phyloP scores from a whole-genome alignment of 1,140 invertebrate genomes.

The Pentalonia nigronervosa region DNA sequence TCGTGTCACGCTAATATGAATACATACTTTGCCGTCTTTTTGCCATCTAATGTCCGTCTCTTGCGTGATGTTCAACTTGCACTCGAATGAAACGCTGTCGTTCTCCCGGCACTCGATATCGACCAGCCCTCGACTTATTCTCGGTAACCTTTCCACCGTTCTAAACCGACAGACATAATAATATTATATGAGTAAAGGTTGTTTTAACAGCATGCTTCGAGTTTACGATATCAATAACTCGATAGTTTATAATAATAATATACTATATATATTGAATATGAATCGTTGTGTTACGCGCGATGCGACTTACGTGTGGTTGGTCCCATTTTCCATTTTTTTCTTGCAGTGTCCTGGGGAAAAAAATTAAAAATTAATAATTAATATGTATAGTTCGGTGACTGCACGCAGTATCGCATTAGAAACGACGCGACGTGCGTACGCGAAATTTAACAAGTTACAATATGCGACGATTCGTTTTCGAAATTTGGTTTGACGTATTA shows the following conservation, averaged over 20 bases:
- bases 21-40: conserved; percentile 75
- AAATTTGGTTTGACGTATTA: background rate
- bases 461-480: background rate
- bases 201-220: background rate
- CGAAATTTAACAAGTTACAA: background rate
- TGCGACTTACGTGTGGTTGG: conserved; percentile 32
- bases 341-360: conserved; percentile 21
- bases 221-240: background rate
- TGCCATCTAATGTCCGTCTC: conserved; percentile 78
- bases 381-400: background rate
- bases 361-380: background rate
- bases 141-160: conserved; percentile 77
- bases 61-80: conserved; percentile 73
- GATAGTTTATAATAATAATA: background rate
- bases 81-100: conserved; percentile 79
- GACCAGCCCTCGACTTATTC: conserved; percentile 73
- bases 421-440: background rate
- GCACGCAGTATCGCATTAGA: background rate
- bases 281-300: background rate
- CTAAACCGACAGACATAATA: conserved; percentile 64
- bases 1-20: background rate
- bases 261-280: too few species aligned
- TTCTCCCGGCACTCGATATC: conserved; percentile 84
- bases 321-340: conserved; percentile 53
- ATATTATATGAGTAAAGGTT: background rate